Base-by-base conservation (phyloP, 1,140 invertebrate species). In the Triops longicaudatus region DNA sequence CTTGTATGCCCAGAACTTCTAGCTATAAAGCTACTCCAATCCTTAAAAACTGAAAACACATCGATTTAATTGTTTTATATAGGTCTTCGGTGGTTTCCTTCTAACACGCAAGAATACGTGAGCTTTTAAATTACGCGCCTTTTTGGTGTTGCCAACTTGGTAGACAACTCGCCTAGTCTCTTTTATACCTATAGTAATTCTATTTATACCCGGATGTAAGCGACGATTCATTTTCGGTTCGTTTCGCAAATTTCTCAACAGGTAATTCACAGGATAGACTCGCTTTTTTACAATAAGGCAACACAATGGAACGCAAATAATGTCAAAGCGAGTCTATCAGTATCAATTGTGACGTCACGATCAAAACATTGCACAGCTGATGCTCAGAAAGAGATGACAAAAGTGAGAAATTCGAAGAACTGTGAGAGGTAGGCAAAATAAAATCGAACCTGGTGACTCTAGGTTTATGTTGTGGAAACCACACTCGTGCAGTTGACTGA, bases 351-450 rank as follows among this genome's bases (percentile, higher is more conserved):
- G 50, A 63, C 50, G 50, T 63, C 50, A 63, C 22, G 50, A 63
- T 63, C 50, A 63, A 63, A 63, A 63, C 50, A 63, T 63, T 63
- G 50, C 50, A 63, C 50, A 63, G 50, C 50, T 63, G 50, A 63
- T 63, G 50, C 6, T 14, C 50, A 37, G 50, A 63, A 63, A 22
- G 50, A 63, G 50, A 63, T 63, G 50, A 63, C 50, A 63, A 63
- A 44, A 63, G 50, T 22, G 50, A 63, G 14, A 63, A 37, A 63
- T 63, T 63, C 50, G 50, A 17, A 0, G 50, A 63, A 63, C 22
- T 63, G 50, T 63, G 50, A n/a, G 50, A 63, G 50, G n/a, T 63
- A 63, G 50, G 31, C 2, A 63, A 63, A 63, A 63, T 63, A 63
- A 22, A n/a, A 63, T 5, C 50, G 22, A 10, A 63, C 17, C 17